Conservation (phyloP, 2,797 vertebrate species). For the Eulemur albifrons region DNA sequence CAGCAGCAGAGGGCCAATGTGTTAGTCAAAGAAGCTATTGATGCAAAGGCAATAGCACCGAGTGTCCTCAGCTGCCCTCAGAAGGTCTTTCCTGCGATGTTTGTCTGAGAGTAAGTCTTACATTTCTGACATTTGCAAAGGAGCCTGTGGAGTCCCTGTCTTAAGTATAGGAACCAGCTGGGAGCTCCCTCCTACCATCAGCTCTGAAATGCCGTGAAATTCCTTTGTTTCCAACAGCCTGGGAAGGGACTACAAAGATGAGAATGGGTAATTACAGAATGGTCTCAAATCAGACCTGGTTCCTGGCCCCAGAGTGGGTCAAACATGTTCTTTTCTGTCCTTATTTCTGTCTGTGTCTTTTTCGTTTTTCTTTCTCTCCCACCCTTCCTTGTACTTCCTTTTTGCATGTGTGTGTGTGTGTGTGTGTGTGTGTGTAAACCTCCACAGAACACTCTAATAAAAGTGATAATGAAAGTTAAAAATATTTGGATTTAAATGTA, state of each 20-base stretch:
- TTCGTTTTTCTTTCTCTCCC: not conserved
- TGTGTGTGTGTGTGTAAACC: not conserved
- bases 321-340: not conserved
- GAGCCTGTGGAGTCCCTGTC: not conserved
- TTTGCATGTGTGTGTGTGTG: not conserved
- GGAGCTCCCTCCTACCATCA: not conserved
- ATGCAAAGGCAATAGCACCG: not conserved
- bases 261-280: not conserved
- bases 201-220: not conserved
- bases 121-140: slow-evolving; percentile 40
- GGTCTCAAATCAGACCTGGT: not conserved
- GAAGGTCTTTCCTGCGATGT: not conserved
- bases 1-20: not conserved
- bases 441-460: not conserved
- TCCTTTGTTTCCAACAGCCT: not conserved
- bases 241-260: not conserved
- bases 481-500: not conserved
- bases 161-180: slow-evolving; percentile 33
- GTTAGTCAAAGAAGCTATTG: slow-evolving; percentile 8
- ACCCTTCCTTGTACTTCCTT: not conserved
- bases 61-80: slow-evolving; percentile 42
- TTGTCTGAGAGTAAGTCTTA: not conserved
- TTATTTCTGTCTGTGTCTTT: not conserved
- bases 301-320: not conserved
- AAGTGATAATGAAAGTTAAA: not conserved